phyloP scores from a whole-genome alignment of 2,888 invertebrate genomes.

The Trisateles emortualis region DNA sequence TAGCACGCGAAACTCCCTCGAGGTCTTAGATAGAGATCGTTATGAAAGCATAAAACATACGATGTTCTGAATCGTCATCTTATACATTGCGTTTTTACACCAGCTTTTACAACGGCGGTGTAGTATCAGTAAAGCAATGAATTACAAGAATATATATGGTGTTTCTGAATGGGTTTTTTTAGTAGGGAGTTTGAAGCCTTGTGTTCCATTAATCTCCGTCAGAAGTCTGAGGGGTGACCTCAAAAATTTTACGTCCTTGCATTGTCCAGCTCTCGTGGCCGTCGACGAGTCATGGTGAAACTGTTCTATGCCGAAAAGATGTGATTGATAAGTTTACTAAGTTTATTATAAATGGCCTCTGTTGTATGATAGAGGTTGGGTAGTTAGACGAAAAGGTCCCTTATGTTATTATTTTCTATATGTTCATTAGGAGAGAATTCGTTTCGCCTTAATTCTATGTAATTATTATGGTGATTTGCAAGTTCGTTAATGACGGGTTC shows the following conservation, averaged over 20 bases:
- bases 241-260: constrained; percentile 70
- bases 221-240: constrained; percentile 67
- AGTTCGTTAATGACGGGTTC: too few relatives aligned
- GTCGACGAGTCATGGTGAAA: constrained; percentile 53
- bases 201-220: constrained; percentile 71
- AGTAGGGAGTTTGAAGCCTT: constrained; percentile 13
- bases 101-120: neutral
- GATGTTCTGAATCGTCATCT: constrained; percentile 13
- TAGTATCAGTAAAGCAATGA: constrained; percentile 20
- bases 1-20: constrained; percentile 50
- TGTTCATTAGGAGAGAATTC: too few relatives aligned
- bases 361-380: neutral
- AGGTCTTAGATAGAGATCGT: constrained; percentile 13
- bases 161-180: constrained; percentile 1
- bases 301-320: constrained; percentile 27
- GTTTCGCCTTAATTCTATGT: too few relatives aligned
- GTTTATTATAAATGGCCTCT: constrained; percentile 38
- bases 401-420: neutral
- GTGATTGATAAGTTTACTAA: constrained; percentile 49
- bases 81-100: constrained; percentile 29
- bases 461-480: too few relatives aligned
- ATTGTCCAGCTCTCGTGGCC: constrained; percentile 49
- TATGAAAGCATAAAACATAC: constrained; percentile 19
- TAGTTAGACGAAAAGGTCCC: neutral
- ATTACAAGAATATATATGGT: neutral